Evolutionary conservation across 2,888 invertebrate species (phyloP), one percentile per base, ranked within the genome.

Genomic region (Diarsia rubi): DNA sequence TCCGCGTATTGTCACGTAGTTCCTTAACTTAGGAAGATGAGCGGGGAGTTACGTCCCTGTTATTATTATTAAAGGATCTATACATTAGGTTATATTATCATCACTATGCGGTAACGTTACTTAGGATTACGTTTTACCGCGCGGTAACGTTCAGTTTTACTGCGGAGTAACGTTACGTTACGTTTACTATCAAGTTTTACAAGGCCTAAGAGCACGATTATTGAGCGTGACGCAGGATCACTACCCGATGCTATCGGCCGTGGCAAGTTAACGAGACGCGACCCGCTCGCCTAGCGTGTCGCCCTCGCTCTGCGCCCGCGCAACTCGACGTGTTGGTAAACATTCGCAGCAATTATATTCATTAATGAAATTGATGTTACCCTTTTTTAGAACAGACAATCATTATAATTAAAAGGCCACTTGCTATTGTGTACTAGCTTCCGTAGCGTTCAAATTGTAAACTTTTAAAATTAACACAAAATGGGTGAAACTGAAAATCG

Each of bases 201-300:
- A 78, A 69, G 71, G 70, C 66, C 76, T 75, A 73, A 70, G 60
- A 44, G 75, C 67, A 60, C 67, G 68, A 79, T 84, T 86, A 88
- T 87, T 86, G 81, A 78, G 87, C 87, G 87, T 88, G 85, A 88
- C 88, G 82, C 69, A 45, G 71, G 78, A 82, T 73, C 80, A 73
- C 75, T 76, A 78, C 73, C 73, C 57, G 91, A 92, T 91, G 84
- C 73, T 91, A 92, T 92, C 91, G 81, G 81, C 79, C 79, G 74
- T 84, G 82, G 86, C 88, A 89, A 90, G 89, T 89, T 89, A 91
- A 88, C 90, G 86, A 90, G 82, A 82, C 83, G 86, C 84, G 73
- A 84, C 83, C 70, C 84, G 75, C 77, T 81, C 85, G 81, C 84
- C 75, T 86, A 85, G 82, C 88, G 88, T 90, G 85, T 86, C 90